A percentile compares a stretch with the other conserved stretches of the same genome.
These are phyloP conservation scores for Tubiluchus corallicola DNA, from an alignment of 2,888 invertebrate genomes.

Conservation along the genomic window DNA sequence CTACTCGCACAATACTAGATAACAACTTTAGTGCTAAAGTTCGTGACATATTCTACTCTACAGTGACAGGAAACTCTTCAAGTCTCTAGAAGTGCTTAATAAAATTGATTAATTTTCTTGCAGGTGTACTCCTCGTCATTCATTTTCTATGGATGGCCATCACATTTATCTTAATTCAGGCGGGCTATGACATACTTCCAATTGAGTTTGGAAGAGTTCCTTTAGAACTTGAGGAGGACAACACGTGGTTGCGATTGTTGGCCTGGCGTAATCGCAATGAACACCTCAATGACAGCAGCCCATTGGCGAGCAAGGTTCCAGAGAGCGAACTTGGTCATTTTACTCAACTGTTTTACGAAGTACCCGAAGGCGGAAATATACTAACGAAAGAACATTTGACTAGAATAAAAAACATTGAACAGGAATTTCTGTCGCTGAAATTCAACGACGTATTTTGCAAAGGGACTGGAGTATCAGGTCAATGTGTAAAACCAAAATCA, in stretches of 20 bases:
- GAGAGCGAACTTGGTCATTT: no score
- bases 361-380: conserved; percentile 8
- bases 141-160: neutral
- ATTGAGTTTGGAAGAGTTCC: conserved; percentile 12
- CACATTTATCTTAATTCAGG: neutral
- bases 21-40: no score
- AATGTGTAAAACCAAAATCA: conserved; percentile 1
- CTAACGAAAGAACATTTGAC: conserved; percentile 6
- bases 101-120: no score
- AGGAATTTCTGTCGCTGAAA: conserved; percentile 5
- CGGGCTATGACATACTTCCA: conserved; percentile 17
- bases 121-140: neutral
- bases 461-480: neutral
- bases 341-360: conserved; percentile 10
- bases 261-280: conserved; percentile 10
- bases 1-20: no score
- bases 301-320: no score
- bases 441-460: conserved; percentile 8
- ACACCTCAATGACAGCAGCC: conserved; percentile 8
- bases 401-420: conserved; percentile 8
- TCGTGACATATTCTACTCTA: no score
- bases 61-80: no score
- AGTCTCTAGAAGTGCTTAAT: no score
- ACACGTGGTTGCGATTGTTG: conserved; percentile 8
- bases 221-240: conserved; percentile 7